A percentile compares a stretch with the other conserved stretches of the same genome.
Evolutionary conservation across 2,113 vertebrate species (phyloP).

Genomic region (Sylvilagus bachmani): DNA sequence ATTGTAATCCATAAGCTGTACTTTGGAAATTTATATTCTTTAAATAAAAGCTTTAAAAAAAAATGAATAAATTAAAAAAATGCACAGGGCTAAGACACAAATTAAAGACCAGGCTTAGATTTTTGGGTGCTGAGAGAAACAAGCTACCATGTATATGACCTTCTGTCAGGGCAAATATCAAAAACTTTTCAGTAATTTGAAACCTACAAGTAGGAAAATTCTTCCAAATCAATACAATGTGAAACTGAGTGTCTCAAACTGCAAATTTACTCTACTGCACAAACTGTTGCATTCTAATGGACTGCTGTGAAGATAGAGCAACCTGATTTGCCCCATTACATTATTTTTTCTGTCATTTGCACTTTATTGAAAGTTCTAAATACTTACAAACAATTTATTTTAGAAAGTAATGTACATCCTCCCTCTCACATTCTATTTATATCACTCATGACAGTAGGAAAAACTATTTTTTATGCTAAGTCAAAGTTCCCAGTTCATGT

Average conservation of each 20-base stretch:
- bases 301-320: constrained; percentile 4
- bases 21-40: too few species aligned
- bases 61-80: neutral
- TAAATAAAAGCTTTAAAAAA: too few species aligned
- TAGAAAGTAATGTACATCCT: constrained; percentile 41
- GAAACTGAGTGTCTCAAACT: neutral
- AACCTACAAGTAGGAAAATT: constrained; percentile 28
- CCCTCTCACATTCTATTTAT: neutral
- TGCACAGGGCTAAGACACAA: neutral
- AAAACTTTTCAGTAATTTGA: constrained; percentile 23
- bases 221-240: constrained; percentile 32
- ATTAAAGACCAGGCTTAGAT: neutral
- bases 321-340: constrained; percentile 46
- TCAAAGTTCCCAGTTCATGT: neutral
- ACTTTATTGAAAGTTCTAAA: constrained; percentile 53
- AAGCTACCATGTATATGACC: neutral
- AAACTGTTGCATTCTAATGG: constrained; percentile 51
- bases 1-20: too few species aligned
- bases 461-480: neutral
- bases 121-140: neutral
- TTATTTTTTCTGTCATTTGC: constrained; percentile 60
- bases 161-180: neutral
- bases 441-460: neutral
- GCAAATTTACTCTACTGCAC: neutral
- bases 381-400: constrained; percentile 56